Evolutionary conservation across 2,888 invertebrate species (phyloP), one percentile per base, ranked within the genome.

Genomic region (Phasia obesa): DNA sequence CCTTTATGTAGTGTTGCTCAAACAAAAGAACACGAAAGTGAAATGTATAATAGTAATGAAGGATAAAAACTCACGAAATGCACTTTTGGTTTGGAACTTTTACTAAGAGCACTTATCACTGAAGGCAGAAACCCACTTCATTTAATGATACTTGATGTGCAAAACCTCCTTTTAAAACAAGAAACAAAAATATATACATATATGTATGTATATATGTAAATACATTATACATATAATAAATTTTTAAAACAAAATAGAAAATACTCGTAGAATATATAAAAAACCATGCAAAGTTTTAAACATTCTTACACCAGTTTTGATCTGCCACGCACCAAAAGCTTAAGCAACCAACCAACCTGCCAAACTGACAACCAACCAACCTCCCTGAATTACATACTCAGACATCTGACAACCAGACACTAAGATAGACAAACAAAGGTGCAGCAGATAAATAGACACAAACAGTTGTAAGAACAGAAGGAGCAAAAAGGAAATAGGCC

Each of bases 51-150:
- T 79, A 83, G 83, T 83, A 83, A 83, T 83, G 83, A 83, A 83
- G 83, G 79, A 79, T 83, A 85, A 85, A 86, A 87, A 78, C 75
- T 84, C 84, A 84, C 77, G 76, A 82, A 84, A 84, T 88, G 88
- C 90, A 89, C 90, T 89, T 90, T 89, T 90, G 89, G 89, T 88
- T 88, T 88, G 88, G 89, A 90, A 89, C 89, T 90, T 88, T 88
- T 89, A 87, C 90, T 88, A 87, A 89, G 89, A 87, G 90, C 89
- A 86, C 88, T 89, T 89, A 87, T 87, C 87, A 88, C 89, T 81
- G 82, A 80, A 83, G 76, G 75, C 82, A 82, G 89, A 88, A 89
- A 89, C 89, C 89, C 89, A 89, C 89, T 89, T 90, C 89, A 89
- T 89, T 89, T 89, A 89, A 89, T 89, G 90, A 89, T 88, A 89